Percentiles rank a stretch among this genome's conserved stretches.
These are phyloP conservation scores for Sesia apiformis DNA, from an alignment of 2,888 invertebrate species.

Conservation along the genomic window DNA sequence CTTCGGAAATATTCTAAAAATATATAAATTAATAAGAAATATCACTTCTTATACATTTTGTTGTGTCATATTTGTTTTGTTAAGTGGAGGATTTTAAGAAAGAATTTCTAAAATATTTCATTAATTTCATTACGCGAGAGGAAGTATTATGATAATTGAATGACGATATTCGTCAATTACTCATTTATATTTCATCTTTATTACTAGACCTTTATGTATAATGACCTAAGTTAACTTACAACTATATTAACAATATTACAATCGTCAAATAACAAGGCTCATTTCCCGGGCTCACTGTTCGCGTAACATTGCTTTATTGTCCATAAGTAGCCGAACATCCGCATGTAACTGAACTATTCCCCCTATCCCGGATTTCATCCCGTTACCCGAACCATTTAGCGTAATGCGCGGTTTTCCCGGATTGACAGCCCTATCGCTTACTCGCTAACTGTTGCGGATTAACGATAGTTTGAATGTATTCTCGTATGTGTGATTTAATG, in stretches of 20 bases:
- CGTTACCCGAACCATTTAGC: constrained; percentile 68
- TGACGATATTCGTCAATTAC: too few species aligned
- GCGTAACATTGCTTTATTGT: constrained; percentile 61
- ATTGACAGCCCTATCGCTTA: constrained; percentile 46
- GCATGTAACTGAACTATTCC: constrained; percentile 49
- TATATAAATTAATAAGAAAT: too few species aligned
- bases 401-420: constrained; percentile 68
- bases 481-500: constrained; percentile 43
- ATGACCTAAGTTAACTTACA: too few species aligned
- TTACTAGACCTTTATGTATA: too few species aligned
- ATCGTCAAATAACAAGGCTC: constrained; percentile 50
- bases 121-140: too few species aligned
- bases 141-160: too few species aligned
- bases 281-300: constrained; percentile 39
- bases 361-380: constrained; percentile 35
- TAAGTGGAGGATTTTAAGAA: too few species aligned
- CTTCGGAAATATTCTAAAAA: too few species aligned
- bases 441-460: constrained; percentile 28
- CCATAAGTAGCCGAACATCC: constrained; percentile 49
- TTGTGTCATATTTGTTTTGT: too few species aligned
- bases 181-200: too few species aligned
- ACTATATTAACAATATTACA: constrained; percentile 1
- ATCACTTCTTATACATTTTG: too few species aligned
- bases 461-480: constrained; percentile 46
- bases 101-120: too few species aligned